Conservation (phyloP, 1,140 invertebrate genomes). For the Hermetia illucens region DNA sequence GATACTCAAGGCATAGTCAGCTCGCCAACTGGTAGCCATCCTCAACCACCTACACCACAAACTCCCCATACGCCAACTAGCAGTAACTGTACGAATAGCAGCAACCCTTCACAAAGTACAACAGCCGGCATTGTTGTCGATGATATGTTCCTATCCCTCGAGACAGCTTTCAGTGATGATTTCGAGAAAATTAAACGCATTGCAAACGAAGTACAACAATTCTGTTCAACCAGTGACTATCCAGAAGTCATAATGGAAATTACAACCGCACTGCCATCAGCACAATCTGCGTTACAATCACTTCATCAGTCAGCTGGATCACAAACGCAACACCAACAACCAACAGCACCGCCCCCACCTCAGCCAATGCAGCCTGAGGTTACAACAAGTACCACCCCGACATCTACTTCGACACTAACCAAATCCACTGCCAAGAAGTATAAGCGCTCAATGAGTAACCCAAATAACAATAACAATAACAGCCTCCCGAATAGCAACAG, state of each 20-base stretch:
- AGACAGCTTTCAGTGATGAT: constrained; percentile 50
- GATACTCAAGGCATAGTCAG: constrained; percentile 17
- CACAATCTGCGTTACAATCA: constrained; percentile 37
- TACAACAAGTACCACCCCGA: not conserved
- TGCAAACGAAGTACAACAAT: constrained; percentile 56
- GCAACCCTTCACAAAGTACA: constrained; percentile 44
- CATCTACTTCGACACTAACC: constrained; percentile 13
- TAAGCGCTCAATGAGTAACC: constrained; percentile 30
- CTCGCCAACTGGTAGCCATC: constrained; percentile 25
- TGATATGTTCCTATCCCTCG: constrained; percentile 53
- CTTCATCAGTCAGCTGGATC: constrained; percentile 38
- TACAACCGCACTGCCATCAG: constrained; percentile 34
- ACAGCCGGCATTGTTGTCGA: constrained; percentile 40
- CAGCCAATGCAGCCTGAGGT: constrained; percentile 24
- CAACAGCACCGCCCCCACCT: constrained; percentile 23
- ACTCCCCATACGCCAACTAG: constrained; percentile 29
- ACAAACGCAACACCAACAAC: constrained; percentile 12
- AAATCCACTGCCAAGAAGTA: constrained; percentile 30
- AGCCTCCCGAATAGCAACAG: constrained; percentile 21
- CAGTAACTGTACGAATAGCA: constrained; percentile 30
- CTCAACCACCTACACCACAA: constrained; percentile 33
- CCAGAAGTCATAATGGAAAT: constrained; percentile 33
- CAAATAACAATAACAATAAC: constrained; percentile 14
- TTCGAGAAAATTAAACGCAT: constrained; percentile 61
- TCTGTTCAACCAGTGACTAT: constrained; percentile 41